Evolutionary conservation across 2,888 invertebrate genomes (phyloP).

Genomic region (Chloromyia formosa): DNA sequence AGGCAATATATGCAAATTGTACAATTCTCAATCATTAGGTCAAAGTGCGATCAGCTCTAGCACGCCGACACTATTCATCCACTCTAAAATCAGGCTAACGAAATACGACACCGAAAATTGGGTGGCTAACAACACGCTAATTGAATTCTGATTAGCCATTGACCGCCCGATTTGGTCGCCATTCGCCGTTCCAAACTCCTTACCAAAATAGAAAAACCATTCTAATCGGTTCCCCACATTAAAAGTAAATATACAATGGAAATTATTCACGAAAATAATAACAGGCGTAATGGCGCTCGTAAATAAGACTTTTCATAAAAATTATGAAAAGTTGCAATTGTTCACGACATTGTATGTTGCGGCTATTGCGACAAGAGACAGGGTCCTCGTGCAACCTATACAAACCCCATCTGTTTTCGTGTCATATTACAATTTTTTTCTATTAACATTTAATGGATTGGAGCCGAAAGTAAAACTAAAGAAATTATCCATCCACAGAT

Average conservation of each 20-base stretch:
- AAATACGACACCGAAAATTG: conserved; percentile 18
- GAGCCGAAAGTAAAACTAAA: neutral
- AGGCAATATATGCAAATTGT: neutral
- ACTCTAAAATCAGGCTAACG: conserved; percentile 14
- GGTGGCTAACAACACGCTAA: conserved; percentile 20
- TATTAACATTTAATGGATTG: conserved; percentile 30
- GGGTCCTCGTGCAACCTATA: too few species aligned
- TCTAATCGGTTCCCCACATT: conserved; percentile 26
- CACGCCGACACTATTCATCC: too few species aligned
- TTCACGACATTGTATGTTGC: conserved; percentile 21
- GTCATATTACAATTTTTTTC: conserved; percentile 23
- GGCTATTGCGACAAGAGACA: neutral
- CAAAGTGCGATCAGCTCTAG: neutral
- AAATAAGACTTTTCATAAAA: conserved; percentile 32
- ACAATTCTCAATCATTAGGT: neutral
- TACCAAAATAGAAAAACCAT: conserved; percentile 13
- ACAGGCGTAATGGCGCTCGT: conserved; percentile 19
- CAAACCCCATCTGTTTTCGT: neutral
- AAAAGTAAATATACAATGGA: conserved; percentile 9
- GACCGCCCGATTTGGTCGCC: conserved; percentile 31
- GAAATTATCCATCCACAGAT: conserved; percentile 22
- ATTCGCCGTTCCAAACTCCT: neutral
- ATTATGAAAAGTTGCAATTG: conserved; percentile 38
- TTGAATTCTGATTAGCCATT: conserved; percentile 32
- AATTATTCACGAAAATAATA: conserved; percentile 27